Conservation (phyloP, 2,888 invertebrate genomes). For the Lagria hirta region DNA sequence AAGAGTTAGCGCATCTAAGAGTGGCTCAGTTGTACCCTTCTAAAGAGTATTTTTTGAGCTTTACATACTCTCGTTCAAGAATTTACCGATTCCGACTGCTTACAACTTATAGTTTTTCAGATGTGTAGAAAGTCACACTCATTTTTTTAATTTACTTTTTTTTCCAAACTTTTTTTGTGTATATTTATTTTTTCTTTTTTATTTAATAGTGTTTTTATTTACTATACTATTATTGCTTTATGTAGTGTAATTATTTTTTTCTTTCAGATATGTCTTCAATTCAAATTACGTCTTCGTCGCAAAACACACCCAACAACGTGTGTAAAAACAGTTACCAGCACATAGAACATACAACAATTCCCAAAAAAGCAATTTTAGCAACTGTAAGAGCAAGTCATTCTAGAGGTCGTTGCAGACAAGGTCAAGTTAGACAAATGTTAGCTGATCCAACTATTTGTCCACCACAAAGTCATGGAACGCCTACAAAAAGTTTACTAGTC, state of each 20-base stretch:
- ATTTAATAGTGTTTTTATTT: neutral
- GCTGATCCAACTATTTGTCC: slow-evolving; percentile 58
- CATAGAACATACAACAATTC: slow-evolving; percentile 44
- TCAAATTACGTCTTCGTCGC: slow-evolving; percentile 41
- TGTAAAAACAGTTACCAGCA: slow-evolving; percentile 39
- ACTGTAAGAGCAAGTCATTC: slow-evolving; percentile 50
- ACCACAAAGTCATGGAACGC: slow-evolving; percentile 43
- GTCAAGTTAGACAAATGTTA: slow-evolving; percentile 50
- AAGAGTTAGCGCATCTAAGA: too few species aligned
- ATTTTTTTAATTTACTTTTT: too few species aligned
- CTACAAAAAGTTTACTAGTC: slow-evolving; percentile 54
- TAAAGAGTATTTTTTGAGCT: too few species aligned
- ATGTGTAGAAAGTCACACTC: too few species aligned
- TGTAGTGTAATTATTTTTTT: neutral
- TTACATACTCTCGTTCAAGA: too few species aligned
- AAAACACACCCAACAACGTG: slow-evolving; percentile 43
- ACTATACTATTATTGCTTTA: neutral
- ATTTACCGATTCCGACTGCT: too few species aligned
- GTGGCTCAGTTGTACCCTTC: too few species aligned
- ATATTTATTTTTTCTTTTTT: too few species aligned
- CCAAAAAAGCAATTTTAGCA: slow-evolving; percentile 50
- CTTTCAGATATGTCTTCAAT: slow-evolving; percentile 45
- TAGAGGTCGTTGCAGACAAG: slow-evolving; percentile 49
- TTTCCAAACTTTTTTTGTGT: too few species aligned
- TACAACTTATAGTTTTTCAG: too few species aligned